Base-by-base conservation (phyloP, 2,113 vertebrate species). In the Carassius auratus region DNA sequence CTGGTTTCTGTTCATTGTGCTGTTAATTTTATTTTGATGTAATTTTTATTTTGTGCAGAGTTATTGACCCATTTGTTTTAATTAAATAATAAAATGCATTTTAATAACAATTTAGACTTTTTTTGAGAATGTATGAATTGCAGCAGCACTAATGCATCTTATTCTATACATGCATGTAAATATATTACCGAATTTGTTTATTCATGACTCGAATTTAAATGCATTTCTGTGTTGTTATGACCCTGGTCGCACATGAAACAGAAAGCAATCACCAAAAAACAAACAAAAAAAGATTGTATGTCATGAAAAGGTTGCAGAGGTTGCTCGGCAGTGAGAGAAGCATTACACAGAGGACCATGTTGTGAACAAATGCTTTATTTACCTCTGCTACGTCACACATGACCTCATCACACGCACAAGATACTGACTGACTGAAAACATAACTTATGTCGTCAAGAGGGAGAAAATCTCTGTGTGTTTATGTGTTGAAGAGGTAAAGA, bases 291-390 rank as follows among this genome's bases (percentile, higher is more conserved):
- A 36, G 23, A 5, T 64, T 62, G 45, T 42, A 50, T 79, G 7
- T 57, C 3, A 21, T 26, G 59, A 0, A 19, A 42, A 71, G 68
- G 8, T 36, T 81, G 21, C 30, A 12, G 48, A 48, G 8, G 26
- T 75, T 68, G 23, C 12, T 3, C 21, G 69, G 69, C 23, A 91
- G 92, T 93, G 91, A 79, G 90, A 89, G 87, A 93, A 92, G 91
- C 91, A 93, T 83, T 3, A 89, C 87, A 91, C 92, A 92, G 91
- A 92, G 92, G 91, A 94, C 92, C 92, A 91, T 93, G 92, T 93
- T 85, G 84, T 80, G 77, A 94, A 92, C 94, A 91, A 93, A 94
- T 94, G 94, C 94, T 95, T 95, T 95, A 95, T 95, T 95, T 81
- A 94, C 86, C 89, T 93, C 91, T 93, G 80, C 74, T 88, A 91